Base-by-base conservation (phyloP, 2,797 vertebrate species). In the Periophthalmus magnuspinnatus region DNA sequence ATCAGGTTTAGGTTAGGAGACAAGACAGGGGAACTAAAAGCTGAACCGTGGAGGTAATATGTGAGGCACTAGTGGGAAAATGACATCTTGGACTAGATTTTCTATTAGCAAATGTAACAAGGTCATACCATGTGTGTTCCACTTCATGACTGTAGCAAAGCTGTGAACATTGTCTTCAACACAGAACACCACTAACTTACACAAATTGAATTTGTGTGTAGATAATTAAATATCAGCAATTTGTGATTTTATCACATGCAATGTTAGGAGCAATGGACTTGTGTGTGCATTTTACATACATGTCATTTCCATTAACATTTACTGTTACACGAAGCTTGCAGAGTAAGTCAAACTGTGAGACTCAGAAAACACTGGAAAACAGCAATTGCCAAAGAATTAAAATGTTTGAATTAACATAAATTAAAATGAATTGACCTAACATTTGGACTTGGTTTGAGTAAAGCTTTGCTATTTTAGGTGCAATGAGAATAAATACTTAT, bases 1-100 rank as follows among this genome's bases (percentile, higher is more conserved):
- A 73, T 63, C 64, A 19, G 56, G 55, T 81, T 72, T 78, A 77
- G 80, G 79, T 81, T 77, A 81, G 71, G 64, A 71, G 69, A 65
- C 32, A 70, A 71, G 45, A 76, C 38, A 61, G 19, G n/a, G 76
- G 24, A 69, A 76, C 28, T 38, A 58, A 68, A 78, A 52, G 41
- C 68, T 59, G 56, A 52, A 74, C 83, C 68, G 71, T 59, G 65
- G 71, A 68, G 24, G 22, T 32, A 47, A 47, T 48, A 10, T 28
- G 22, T 32, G 41, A 41, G 41, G 3, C 10, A 13, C 36, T 7
- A 41, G 62, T 11, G 13, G 28, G 62, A 64, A 64, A 48, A 64
- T 47, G 28, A 47, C 16, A 64, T 28, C 14, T 48, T 28, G 14
- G 10, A 45, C 5, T 63, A 17, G 21, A 63, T 34, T 63, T 63